Base-by-base conservation (phyloP, 2,888 invertebrate species). In the Scaptomyza polygonia region DNA sequence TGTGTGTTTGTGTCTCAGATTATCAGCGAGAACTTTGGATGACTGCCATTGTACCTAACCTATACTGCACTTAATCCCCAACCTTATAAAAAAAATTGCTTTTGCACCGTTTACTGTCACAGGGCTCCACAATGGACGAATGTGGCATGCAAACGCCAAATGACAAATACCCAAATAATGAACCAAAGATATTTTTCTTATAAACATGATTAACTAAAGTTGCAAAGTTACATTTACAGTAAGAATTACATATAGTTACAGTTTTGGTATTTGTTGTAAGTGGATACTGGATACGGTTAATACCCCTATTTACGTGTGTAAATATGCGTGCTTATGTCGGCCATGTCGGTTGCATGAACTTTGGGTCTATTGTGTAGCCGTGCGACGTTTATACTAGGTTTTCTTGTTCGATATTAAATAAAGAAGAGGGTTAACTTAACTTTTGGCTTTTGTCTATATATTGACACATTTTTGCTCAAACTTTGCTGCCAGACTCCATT, bases 401-500 rank as follows among this genome's bases (percentile, higher is more conserved):
- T 88, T 86, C 30, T 75, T 87, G 79, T 36, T 76, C 82, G 80
- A 40, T 51, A 18, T 80, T 76, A 76, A 83, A 68, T 69, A 44
- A 30, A 47, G 47, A 42, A 32, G 36, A 27, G 32, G 12, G 56
- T 34, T 43, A 51, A 72, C 71, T 74, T 47, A 53, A 27, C 74
- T 72, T 64, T 74, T 88, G 88, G 88, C 69, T 58, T 78, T 90
- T 90, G 91, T 89, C 91, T 89, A 86, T 89, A 91, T 84, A 75
- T 88, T 86, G 90, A 90, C 90, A 89, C 79, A 88, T 90, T 91
- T 90, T 90, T 90, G 91, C 90, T 90, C 84, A 88, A 91, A 91
- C 91, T 91, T 91, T 89, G 91, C 91, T 91, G 91, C 91, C 86
- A 89, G 87, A 91, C 91, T 91, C 89, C 89, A 88, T 89, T 89